Percentiles rank a stretch among this genome's conserved stretches.
Evolutionary conservation across 2,888 invertebrate genomes (phyloP).

Genomic region (Trachelus tabidus): DNA sequence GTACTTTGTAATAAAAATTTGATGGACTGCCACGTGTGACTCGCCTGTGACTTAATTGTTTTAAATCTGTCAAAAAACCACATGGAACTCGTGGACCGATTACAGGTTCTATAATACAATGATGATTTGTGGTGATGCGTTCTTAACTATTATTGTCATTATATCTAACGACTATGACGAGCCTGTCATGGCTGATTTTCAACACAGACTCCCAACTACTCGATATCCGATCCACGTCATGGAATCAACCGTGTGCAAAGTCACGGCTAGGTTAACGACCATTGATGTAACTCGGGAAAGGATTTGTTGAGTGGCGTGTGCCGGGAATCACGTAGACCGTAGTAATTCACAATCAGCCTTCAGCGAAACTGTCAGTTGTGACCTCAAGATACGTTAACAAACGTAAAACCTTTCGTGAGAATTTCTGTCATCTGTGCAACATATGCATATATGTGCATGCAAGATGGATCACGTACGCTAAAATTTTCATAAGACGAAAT

Average conservation of each 20-base stretch:
- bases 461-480: background rate
- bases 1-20: no score
- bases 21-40: no score
- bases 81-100: no score
- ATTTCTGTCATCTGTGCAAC: background rate
- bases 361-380: slow-evolving; percentile 6
- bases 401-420: background rate
- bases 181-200: background rate
- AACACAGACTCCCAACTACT: background rate
- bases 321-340: slow-evolving; percentile 17
- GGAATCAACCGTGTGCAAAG: background rate
- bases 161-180: background rate
- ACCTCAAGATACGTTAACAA: background rate
- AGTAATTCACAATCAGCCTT: slow-evolving; percentile 23
- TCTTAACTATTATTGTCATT: background rate
- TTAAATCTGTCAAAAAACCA: no score
- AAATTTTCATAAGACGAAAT: background rate
- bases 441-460: background rate
- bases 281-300: background rate
- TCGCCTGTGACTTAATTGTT: no score
- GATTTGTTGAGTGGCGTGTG: slow-evolving; percentile 12
- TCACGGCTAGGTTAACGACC: slow-evolving; percentile 1
- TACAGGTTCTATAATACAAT: background rate
- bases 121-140: background rate
- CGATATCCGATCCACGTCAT: background rate